Evolutionary conservation across 2,888 invertebrate genomes (phyloP).

Genomic region (Antheraea yamamai): DNA sequence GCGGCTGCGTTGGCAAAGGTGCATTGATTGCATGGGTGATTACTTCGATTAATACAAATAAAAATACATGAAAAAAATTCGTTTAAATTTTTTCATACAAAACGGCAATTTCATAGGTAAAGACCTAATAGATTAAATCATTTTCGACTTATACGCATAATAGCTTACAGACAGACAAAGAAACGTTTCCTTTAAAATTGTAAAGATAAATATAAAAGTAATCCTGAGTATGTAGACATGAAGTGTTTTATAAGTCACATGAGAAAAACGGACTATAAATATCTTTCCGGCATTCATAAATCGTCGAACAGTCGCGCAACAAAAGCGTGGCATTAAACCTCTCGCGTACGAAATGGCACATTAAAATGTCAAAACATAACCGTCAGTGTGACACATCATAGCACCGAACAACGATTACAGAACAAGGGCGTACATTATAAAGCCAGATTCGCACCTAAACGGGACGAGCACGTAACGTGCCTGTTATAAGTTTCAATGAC

Average conservation of each 20-base stretch:
- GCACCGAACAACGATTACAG: constrained; percentile 33
- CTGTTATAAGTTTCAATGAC: not conserved
- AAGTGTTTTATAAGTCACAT: constrained; percentile 7
- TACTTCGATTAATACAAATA: no score
- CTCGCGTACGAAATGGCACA: constrained; percentile 58
- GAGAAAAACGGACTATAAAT: constrained; percentile 44
- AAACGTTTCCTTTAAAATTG: no score
- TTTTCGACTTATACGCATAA: no score
- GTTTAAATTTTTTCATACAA: no score
- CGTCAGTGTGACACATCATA: constrained; percentile 44
- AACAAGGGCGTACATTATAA: constrained; percentile 25
- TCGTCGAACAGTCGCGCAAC: constrained; percentile 50
- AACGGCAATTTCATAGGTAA: no score
- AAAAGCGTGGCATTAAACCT: constrained; percentile 64
- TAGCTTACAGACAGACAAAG: no score
- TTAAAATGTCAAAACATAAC: constrained; percentile 68
- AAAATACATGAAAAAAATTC: no score
- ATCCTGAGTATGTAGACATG: not conserved
- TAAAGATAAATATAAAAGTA: not conserved
- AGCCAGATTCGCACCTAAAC: constrained; percentile 12
- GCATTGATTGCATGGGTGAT: no score
- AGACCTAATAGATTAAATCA: no score
- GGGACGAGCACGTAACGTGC: not conserved
- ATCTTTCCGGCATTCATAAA: constrained; percentile 55
- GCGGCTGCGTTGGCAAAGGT: no score